Evolutionary conservation across 30 jellyfish, hydroid and myxozoan genomes (phyloP), one percentile per base, ranked within the genome.

Genomic region (Clytia hemisphaerica): DNA sequence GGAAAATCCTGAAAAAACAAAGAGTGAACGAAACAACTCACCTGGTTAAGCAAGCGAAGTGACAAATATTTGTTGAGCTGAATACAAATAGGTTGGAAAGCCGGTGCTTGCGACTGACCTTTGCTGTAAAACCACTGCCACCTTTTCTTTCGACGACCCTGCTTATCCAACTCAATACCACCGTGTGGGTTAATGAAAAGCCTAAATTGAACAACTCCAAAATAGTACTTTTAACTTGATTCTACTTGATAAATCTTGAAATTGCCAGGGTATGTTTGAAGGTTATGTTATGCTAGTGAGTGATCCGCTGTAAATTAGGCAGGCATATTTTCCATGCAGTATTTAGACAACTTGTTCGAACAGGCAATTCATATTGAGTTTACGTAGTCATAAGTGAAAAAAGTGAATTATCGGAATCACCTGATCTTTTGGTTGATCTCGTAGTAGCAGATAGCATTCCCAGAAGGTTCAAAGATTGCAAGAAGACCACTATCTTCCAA

Each of bases 71-170:
- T 76, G 67, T 89, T 89, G 64, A 89, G 71, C 3, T 93, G 76
- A 27, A 89, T 58, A 57, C 95, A 81, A 3, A 80, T 63, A 9
- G 98, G 94, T 40, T 89, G 98, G 46, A 89, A 89, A n/a, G 98
- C 95, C 18, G 98, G 98, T 12, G 98, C 66, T 33, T 78, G 95
- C 37, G 61, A 77, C 57, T 89, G 95, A 7, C 95, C 95, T 48
- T 77, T 66, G 45, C 59, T 61, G 54, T 51, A 76, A 62, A 80
- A 67, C 98, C 98, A 89, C 42, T 68, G 86, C 98, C 98, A 89
- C 35, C 82, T 67, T 59, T 80, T 89, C 45, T 61, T 54, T 62
- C 71, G 66, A 29, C 45, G 58, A 51, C 98, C 98, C 16, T 26
- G 50, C 70, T 77, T 77, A 38, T 89, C 93, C n/a, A 76, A 49